A percentile compares a stretch with the other conserved stretches of the same genome.
Conservation (phyloP, 37 sponge, comb jelly and placozoan genomes). For the Geodia barretti region DNA sequence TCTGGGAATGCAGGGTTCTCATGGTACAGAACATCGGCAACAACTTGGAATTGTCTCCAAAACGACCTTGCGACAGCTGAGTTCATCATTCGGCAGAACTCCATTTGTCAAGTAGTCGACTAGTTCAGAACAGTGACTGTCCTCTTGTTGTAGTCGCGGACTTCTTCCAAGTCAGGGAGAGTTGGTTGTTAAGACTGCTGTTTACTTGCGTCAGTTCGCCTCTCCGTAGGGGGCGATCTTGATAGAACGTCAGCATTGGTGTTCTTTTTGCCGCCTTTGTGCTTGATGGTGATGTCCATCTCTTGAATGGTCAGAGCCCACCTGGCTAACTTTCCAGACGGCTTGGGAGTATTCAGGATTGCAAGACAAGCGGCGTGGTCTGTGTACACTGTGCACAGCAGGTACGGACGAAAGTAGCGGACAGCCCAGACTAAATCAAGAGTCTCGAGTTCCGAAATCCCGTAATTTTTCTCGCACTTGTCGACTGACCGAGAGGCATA, state of each 20-base stretch:
- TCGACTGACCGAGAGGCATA: constrained; percentile 41
- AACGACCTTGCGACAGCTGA: neutral
- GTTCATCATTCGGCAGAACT: neutral
- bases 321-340: constrained; percentile 42
- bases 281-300: constrained; percentile 28
- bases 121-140: neutral
- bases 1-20: neutral
- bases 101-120: neutral
- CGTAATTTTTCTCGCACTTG: constrained; percentile 38
- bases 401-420: constrained; percentile 8
- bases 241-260: constrained; percentile 53
- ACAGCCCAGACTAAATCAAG: constrained; percentile 43
- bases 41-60: neutral
- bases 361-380: constrained; percentile 54
- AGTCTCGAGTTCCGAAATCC: constrained; percentile 67
- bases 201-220: too few species aligned
- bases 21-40: neutral
- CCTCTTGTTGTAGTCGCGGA: neutral
- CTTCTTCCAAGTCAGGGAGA: neutral
- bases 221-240: too few species aligned
- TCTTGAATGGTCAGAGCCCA: constrained; percentile 51
- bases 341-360: constrained; percentile 24
- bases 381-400: constrained; percentile 30
- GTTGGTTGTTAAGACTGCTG: neutral
- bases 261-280: constrained; percentile 28